Evolutionary conservation across 2,888 invertebrate species (phyloP).

Genomic region (Salticus scenicus): DNA sequence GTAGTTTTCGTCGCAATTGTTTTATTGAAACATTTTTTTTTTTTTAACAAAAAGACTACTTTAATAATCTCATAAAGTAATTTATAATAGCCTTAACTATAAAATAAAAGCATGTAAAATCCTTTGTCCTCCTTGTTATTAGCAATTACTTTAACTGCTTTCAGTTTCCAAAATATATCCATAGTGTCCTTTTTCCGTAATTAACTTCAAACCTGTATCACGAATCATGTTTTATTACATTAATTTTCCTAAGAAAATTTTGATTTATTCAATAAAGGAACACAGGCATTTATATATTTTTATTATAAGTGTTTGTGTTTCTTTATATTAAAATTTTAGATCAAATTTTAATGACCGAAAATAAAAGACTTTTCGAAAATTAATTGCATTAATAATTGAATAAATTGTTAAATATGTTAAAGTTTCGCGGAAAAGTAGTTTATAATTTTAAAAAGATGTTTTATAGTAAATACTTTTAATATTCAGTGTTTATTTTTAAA

Average conservation of each 20-base stretch:
- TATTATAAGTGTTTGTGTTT: too few relatives aligned
- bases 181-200: neutral
- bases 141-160: neutral
- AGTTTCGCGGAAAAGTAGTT: too few relatives aligned
- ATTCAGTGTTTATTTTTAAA: neutral
- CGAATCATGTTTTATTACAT: neutral
- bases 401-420: too few relatives aligned
- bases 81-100: too few relatives aligned
- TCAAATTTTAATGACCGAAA: conserved; percentile 2
- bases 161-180: neutral
- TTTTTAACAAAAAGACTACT: too few relatives aligned
- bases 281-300: too few relatives aligned
- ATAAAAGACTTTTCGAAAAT: too few relatives aligned
- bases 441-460: neutral
- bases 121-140: neutral
- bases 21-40: too few relatives aligned
- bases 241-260: neutral
- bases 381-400: too few relatives aligned
- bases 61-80: too few relatives aligned
- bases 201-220: neutral
- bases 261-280: neutral
- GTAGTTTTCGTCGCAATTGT: too few relatives aligned
- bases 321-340: neutral
- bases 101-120: neutral
- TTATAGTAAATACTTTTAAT: neutral